phyloP scores from a whole-genome alignment of 2,113 vertebrate species.

The Cranoglanis bouderius region DNA sequence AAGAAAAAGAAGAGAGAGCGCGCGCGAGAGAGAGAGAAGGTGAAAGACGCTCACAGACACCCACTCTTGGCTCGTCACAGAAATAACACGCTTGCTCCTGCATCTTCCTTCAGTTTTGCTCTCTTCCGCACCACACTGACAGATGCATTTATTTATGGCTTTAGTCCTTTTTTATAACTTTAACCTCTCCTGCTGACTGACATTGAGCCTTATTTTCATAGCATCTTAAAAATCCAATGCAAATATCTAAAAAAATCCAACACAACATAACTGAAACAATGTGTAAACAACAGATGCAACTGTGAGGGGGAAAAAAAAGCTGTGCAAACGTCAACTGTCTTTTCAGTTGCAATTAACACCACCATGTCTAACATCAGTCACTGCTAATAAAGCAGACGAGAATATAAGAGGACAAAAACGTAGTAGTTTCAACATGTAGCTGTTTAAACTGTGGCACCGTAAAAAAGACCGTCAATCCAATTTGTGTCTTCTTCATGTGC shows the following conservation, averaged over 20 bases:
- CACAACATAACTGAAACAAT: background rate
- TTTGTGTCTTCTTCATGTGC: background rate
- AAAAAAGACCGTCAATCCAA: background rate
- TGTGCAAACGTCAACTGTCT: too few relatives aligned
- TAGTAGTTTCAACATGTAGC: background rate
- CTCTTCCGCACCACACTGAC: conserved; percentile 48
- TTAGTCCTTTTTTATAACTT: conserved; percentile 1
- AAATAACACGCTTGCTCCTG: conserved; percentile 45
- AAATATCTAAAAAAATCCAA: background rate
- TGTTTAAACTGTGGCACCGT: background rate
- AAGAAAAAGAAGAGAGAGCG: conserved; percentile 10
- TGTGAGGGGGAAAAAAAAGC: background rate
- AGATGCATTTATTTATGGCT: conserved; percentile 46
- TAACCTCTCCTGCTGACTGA: background rate
- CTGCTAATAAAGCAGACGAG: background rate
- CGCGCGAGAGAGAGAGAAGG: conserved; percentile 50
- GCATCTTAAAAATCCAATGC: conserved; percentile 1
- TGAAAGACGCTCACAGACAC: conserved; percentile 49
- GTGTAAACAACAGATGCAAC: conserved; percentile 18
- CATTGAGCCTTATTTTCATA: background rate
- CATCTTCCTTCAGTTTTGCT: conserved; percentile 40
- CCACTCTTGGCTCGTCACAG: conserved; percentile 56
- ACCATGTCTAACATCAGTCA: too few relatives aligned
- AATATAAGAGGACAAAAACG: background rate
- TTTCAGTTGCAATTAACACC: background rate